phyloP scores from a whole-genome alignment of 2,797 vertebrate genomes.

The Petrocephalus sullivani region DNA sequence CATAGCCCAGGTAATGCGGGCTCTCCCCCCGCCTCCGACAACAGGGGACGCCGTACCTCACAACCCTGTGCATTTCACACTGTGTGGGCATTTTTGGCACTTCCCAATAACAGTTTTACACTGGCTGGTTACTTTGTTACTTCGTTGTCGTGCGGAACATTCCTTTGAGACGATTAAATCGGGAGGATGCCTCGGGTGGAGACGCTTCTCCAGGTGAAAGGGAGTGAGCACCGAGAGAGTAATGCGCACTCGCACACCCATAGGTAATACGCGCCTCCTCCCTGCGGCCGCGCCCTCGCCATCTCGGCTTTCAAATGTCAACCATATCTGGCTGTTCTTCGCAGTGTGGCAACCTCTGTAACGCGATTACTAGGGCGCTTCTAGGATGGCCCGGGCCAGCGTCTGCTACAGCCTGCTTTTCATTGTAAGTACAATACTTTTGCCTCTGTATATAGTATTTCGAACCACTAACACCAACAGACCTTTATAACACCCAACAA shows the following conservation, averaged over 20 bases:
- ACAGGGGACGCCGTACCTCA: background rate
- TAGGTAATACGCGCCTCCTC: background rate
- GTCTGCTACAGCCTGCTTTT: background rate
- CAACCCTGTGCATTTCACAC: background rate
- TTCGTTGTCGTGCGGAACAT: background rate
- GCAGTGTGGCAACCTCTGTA: background rate
- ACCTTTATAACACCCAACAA: background rate
- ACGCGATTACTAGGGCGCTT: background rate
- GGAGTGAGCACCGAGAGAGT: background rate
- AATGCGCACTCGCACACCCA: background rate
- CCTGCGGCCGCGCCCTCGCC: background rate
- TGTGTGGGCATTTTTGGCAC: background rate
- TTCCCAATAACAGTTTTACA: background rate
- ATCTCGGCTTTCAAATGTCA: slow-evolving; percentile 9
- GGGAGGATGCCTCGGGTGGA: background rate
- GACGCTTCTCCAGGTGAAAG: background rate
- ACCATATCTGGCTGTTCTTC: background rate
- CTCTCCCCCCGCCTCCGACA: background rate
- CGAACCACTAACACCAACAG: background rate
- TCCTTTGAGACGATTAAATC: background rate
- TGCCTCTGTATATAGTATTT: background rate
- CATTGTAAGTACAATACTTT: background rate
- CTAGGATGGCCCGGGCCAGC: background rate
- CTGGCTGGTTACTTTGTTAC: background rate
- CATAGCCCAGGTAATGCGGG: background rate